These are phyloP conservation scores for Drosophila setosimentum DNA, from an alignment of 2,888 invertebrate species.

Conservation along the genomic window DNA sequence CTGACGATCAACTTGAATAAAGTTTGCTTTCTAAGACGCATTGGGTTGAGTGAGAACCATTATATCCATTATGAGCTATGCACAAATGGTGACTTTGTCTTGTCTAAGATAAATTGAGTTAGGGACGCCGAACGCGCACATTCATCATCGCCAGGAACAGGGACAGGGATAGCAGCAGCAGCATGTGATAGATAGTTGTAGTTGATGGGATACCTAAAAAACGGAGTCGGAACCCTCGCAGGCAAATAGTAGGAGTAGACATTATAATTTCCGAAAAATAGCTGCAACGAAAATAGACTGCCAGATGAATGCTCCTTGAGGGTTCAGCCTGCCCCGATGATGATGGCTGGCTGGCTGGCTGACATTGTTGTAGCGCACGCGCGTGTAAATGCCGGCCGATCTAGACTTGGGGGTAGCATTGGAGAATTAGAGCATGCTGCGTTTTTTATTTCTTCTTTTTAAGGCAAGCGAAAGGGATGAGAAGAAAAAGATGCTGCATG, in stretches of 20 bases:
- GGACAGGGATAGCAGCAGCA: slow-evolving; percentile 7
- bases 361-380: slow-evolving; percentile 48
- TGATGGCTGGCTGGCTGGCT: slow-evolving; percentile 18
- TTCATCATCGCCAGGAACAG: slow-evolving; percentile 62
- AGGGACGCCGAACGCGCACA: slow-evolving; percentile 76
- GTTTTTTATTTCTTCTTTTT: slow-evolving; percentile 8
- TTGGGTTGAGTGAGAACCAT: slow-evolving; percentile 37
- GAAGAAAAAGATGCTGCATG: slow-evolving; percentile 48
- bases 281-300: slow-evolving; percentile 59
- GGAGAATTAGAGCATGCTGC: slow-evolving; percentile 47
- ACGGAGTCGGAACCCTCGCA: slow-evolving; percentile 53
- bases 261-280: slow-evolving; percentile 74
- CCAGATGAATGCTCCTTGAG: slow-evolving; percentile 61
- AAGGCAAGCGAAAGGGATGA: slow-evolving; percentile 42
- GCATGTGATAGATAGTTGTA: slow-evolving; percentile 68
- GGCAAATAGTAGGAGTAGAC: slow-evolving; percentile 79
- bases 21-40: slow-evolving; percentile 30
- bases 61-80: slow-evolving; percentile 59
- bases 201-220: slow-evolving; percentile 48
- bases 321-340: slow-evolving; percentile 25
- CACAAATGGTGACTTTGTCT: slow-evolving; percentile 71
- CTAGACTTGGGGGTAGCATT: slow-evolving; percentile 18
- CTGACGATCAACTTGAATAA: slow-evolving; percentile 46
- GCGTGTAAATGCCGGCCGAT: slow-evolving; percentile 26
- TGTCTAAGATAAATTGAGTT: slow-evolving; percentile 81